These are phyloP conservation scores for Phataginus tricuspis DNA, from an alignment of 2,797 vertebrate genomes.

Conservation along the genomic window DNA sequence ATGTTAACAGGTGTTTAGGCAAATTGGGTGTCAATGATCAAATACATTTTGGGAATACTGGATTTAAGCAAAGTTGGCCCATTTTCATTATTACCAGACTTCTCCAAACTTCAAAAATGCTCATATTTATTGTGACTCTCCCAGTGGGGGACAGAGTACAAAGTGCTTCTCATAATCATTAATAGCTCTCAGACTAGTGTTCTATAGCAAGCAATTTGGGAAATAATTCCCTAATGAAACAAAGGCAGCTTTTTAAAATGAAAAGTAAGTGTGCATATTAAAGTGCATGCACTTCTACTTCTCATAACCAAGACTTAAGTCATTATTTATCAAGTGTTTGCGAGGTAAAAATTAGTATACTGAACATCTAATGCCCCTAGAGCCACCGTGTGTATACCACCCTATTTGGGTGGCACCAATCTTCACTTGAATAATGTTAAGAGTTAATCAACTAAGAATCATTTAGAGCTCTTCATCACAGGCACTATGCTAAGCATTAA, in stretches of 20 bases:
- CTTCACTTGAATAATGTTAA: constrained; percentile 25
- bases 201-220: background rate
- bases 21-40: background rate
- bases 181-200: background rate
- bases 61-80: background rate
- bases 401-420: background rate
- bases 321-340: constrained; percentile 27
- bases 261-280: constrained; percentile 20
- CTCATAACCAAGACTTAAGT: background rate
- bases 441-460: constrained; percentile 26
- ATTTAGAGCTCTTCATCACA: background rate
- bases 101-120: constrained; percentile 48
- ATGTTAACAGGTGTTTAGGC: background rate
- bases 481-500: background rate
- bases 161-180: constrained; percentile 18
- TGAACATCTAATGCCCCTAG: background rate
- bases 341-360: constrained; percentile 18
- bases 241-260: constrained; percentile 30
- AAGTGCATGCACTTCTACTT: background rate
- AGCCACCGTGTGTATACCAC: background rate
- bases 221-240: constrained; percentile 32
- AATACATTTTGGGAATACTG: constrained; percentile 45
- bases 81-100: constrained; percentile 15
- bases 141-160: background rate
- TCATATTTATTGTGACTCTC: constrained; percentile 4